A percentile compares a stretch with the other conserved stretches of the same genome.
Evolutionary conservation across 2,888 invertebrate genomes (phyloP).

Genomic region (Cacoxenus indagator): DNA sequence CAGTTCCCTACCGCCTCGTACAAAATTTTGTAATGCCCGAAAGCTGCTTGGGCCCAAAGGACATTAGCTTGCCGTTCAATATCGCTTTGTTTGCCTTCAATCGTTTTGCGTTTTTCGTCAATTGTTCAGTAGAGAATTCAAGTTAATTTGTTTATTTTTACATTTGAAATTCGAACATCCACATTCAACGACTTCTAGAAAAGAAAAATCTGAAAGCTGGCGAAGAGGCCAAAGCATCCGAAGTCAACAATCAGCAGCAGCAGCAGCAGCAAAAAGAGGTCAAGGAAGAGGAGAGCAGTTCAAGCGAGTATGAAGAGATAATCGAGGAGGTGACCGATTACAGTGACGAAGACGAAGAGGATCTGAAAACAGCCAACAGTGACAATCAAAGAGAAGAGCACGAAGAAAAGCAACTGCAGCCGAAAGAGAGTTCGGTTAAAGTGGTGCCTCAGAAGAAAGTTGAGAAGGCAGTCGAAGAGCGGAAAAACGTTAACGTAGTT

Average conservation of each 20-base stretch:
- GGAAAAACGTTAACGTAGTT: not conserved
- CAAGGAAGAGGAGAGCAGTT: constrained; percentile 56
- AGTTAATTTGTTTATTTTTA: constrained; percentile 19
- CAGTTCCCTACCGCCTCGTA: not conserved
- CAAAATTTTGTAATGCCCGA: not conserved
- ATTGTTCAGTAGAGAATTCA: not conserved
- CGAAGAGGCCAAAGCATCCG: constrained; percentile 68
- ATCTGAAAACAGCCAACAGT: constrained; percentile 16
- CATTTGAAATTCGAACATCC: not conserved
- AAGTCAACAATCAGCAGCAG: too few species aligned
- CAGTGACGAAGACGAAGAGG: constrained; percentile 50
- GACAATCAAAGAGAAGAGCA: constrained; percentile 29
- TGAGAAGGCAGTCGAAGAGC: not conserved
- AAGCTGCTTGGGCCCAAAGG: not conserved
- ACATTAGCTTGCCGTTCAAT: constrained; percentile 1
- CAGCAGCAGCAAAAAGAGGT: too few species aligned
- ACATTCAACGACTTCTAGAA: constrained; percentile 45
- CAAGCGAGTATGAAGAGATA: constrained; percentile 69
- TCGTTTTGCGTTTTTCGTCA: not conserved
- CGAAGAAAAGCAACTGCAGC: constrained; percentile 38
- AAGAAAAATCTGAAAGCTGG: constrained; percentile 69
- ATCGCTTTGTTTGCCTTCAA: not conserved
- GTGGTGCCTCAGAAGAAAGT: not conserved
- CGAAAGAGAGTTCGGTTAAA: constrained; percentile 4
- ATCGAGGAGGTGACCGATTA: constrained; percentile 69